Conservation (phyloP, 2,888 invertebrate genomes). For the Cabera pusaria region DNA sequence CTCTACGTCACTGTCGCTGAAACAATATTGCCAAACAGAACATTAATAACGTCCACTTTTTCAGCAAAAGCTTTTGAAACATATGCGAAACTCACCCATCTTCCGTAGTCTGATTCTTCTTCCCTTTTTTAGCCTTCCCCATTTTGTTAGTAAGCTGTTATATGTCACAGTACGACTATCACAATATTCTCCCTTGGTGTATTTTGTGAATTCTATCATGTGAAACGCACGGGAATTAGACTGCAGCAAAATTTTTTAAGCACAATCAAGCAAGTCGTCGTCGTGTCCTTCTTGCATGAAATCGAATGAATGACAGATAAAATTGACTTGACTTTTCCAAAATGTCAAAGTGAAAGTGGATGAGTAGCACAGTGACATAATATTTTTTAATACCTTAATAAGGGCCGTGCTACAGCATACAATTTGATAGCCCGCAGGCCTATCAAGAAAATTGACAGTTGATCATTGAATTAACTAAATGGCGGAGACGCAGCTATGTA, state of each 20-base stretch:
- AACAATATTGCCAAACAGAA: constrained; percentile 44
- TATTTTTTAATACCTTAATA: too few relatives aligned
- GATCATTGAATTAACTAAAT: too few relatives aligned
- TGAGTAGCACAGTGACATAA: too few relatives aligned
- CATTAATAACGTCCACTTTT: constrained; percentile 27
- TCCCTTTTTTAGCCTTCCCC: constrained; percentile 93
- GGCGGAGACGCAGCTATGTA: too few relatives aligned
- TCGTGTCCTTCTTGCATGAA: constrained; percentile 52
- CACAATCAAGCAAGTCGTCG: constrained; percentile 57
- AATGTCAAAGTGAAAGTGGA: background rate
- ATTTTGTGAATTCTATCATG: constrained; percentile 76
- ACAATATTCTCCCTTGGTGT: constrained; percentile 60
- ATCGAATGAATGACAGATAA: constrained; percentile 36
- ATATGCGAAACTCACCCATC: constrained; percentile 86
- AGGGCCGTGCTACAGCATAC: too few relatives aligned
- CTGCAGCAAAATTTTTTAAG: constrained; percentile 48
- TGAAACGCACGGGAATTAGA: constrained; percentile 66
- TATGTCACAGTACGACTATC: constrained; percentile 72
- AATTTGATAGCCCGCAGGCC: too few relatives aligned
- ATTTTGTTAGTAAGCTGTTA: constrained; percentile 69
- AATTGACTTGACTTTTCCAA: constrained; percentile 16
- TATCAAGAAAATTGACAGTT: too few relatives aligned
- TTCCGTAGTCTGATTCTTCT: constrained; percentile 89
- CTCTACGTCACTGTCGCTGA: constrained; percentile 86
- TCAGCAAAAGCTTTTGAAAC: constrained; percentile 42